A percentile compares a stretch with the other conserved stretches of the same genome.
Conservation (phyloP, 2,888 invertebrate species). For the Caenorhabditis sulstoni region DNA sequence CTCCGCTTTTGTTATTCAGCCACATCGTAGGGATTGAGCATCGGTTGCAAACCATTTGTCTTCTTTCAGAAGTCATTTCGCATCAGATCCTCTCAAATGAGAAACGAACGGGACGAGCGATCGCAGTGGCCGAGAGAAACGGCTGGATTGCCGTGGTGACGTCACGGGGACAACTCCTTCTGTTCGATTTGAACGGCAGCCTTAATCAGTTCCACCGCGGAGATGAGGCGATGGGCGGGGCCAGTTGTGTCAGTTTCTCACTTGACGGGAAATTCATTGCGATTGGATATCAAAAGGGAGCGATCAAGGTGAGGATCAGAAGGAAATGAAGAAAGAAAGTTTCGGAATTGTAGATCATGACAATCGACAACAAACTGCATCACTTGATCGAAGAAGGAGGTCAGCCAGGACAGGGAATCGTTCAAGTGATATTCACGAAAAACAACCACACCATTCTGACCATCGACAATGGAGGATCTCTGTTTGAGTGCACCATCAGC, state of each 20-base stretch:
- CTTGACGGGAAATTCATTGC: conserved; percentile 62
- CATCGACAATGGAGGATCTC: conserved; percentile 37
- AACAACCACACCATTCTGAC: conserved; percentile 41
- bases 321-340: background rate
- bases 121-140: conserved; percentile 65
- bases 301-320: conserved; percentile 52
- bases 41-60: too few relatives aligned
- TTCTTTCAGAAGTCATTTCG: conserved; percentile 68
- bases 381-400: conserved; percentile 85
- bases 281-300: conserved; percentile 67
- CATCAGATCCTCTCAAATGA: conserved; percentile 68
- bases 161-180: conserved; percentile 67
- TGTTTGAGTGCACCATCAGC: conserved; percentile 37
- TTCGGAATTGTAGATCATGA: conserved; percentile 23
- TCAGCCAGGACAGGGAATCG: conserved; percentile 89
- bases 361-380: conserved; percentile 49
- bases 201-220: conserved; percentile 69
- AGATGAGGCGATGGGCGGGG: conserved; percentile 62
- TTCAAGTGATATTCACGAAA: conserved; percentile 87
- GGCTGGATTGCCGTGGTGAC: conserved; percentile 74
- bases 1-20: conserved; percentile 58
- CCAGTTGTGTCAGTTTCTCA: conserved; percentile 66
- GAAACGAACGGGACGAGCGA: conserved; percentile 63
- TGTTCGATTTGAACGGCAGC: conserved; percentile 70
- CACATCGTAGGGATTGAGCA: conserved; percentile 43